phyloP scores from a whole-genome alignment of 2,797 vertebrate species.

The Parauchenoglanis ngamensis region DNA sequence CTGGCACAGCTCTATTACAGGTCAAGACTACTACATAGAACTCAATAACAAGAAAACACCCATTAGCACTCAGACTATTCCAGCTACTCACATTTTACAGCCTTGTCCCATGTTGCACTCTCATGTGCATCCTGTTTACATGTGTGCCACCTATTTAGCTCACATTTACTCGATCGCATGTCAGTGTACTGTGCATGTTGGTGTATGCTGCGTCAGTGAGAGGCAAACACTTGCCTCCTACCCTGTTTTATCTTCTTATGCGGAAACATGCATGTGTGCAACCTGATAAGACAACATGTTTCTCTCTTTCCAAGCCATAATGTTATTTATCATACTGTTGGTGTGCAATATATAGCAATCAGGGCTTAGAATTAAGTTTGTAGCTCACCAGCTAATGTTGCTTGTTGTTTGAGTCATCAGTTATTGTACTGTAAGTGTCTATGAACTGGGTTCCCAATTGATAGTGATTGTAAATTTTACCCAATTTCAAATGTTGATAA shows the following conservation, averaged over 20 bases:
- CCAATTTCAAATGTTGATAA: not conserved
- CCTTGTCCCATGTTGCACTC: conserved; percentile 27
- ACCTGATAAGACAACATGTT: conserved; percentile 29
- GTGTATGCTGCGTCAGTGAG: not conserved
- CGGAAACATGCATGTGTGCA: conserved; percentile 16
- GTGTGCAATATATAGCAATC: conserved; percentile 2
- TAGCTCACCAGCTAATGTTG: not conserved
- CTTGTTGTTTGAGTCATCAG: not conserved
- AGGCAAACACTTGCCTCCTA: conserved; percentile 1
- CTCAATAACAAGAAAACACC: conserved; percentile 8
- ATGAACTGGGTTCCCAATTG: not conserved
- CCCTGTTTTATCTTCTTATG: conserved; percentile 33
- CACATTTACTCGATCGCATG: conserved; percentile 26
- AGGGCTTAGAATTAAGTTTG: not conserved
- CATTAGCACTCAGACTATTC: not conserved
- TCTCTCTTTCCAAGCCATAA: conserved; percentile 6
- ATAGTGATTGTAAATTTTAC: not conserved
- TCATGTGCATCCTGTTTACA: conserved; percentile 17
- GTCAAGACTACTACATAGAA: not conserved
- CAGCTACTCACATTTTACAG: conserved; percentile 49
- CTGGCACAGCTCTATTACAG: not conserved
- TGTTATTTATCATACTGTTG: not conserved
- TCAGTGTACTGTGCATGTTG: conserved; percentile 25
- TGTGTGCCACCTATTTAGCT: conserved; percentile 13
- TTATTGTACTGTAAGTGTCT: not conserved